Conservation (phyloP, 2,797 vertebrate genomes). For the Bucorvus abyssinicus region DNA sequence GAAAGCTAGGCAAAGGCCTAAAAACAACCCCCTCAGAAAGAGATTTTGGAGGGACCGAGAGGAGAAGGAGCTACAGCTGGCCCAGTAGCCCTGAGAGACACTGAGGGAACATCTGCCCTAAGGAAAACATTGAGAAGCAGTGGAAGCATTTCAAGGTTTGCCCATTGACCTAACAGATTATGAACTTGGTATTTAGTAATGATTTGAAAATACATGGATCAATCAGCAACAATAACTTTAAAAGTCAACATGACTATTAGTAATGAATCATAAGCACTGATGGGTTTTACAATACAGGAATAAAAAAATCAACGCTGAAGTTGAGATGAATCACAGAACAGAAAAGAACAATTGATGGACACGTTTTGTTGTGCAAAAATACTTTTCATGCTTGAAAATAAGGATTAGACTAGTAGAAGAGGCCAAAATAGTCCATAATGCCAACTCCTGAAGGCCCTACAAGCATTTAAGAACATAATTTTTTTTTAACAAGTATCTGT, state of each 20-base stretch:
- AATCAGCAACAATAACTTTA: neutral
- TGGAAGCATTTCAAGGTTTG: neutral
- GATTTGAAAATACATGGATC: neutral
- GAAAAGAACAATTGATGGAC: neutral
- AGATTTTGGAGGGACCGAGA: neutral
- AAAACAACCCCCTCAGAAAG: neutral
- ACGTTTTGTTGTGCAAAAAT: neutral
- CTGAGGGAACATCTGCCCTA: neutral
- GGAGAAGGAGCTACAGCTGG: neutral
- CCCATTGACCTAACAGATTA: neutral
- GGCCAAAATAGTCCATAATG: neutral
- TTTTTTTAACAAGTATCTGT: neutral
- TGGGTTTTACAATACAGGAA: neutral
- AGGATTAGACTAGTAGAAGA: neutral
- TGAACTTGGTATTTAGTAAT: neutral
- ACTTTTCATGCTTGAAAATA: neutral
- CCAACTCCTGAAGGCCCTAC: neutral
- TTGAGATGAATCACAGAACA: neutral
- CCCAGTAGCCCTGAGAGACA: too few relatives aligned
- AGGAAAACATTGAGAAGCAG: neutral
- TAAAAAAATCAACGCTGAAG: neutral
- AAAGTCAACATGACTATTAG: neutral
- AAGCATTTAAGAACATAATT: neutral
- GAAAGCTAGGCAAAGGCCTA: neutral
- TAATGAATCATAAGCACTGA: neutral